Conservation (phyloP, 2,797 vertebrate genomes). For the Cheirogaleus major region DNA sequence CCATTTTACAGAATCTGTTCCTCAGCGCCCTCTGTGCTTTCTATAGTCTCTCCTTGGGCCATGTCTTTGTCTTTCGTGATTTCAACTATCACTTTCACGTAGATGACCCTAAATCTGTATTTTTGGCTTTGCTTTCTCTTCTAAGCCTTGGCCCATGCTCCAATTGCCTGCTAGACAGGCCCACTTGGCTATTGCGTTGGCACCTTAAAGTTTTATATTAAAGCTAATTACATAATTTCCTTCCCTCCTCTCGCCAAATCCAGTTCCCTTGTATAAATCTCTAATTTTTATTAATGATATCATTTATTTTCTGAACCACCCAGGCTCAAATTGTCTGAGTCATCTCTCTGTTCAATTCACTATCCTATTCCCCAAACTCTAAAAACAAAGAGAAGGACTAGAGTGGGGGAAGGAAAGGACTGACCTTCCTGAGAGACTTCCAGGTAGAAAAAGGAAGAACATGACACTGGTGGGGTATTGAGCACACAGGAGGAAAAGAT, state of each 20-base stretch:
- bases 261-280: background rate
- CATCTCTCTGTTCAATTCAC: background rate
- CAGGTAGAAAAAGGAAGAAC: background rate
- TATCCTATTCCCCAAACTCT: background rate
- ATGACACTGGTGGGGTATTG: no score
- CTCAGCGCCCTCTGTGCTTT: background rate
- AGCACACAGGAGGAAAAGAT: background rate
- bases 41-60: background rate
- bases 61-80: background rate
- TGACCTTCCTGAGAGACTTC: background rate
- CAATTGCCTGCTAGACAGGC: background rate
- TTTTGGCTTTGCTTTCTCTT: background rate
- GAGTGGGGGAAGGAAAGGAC: background rate
- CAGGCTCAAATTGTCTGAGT: background rate
- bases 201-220: background rate
- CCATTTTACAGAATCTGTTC: background rate
- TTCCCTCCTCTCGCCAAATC: background rate
- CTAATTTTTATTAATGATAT: background rate
- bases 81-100: background rate
- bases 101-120: background rate
- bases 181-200: background rate
- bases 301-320: background rate
- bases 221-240: background rate
- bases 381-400: background rate
- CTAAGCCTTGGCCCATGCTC: background rate